These are phyloP conservation scores for Pagrus major DNA, from an alignment of 2,113 vertebrate species.

Conservation along the genomic window DNA sequence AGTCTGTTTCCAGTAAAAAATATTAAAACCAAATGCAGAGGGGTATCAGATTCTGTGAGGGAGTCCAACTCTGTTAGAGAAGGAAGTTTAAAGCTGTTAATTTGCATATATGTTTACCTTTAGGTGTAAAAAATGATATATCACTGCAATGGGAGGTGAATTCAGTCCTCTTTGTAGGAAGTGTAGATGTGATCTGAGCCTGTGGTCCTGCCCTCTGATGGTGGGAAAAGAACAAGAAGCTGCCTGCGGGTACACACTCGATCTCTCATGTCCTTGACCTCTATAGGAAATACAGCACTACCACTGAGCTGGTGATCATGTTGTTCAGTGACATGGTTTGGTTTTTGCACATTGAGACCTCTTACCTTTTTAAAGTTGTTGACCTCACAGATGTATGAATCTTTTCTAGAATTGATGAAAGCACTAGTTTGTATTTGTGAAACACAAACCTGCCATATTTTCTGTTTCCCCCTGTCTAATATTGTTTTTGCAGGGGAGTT, in stretches of 20 bases:
- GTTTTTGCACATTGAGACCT: background rate
- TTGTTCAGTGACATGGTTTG: background rate
- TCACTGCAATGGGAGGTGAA: too few relatives aligned
- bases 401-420: background rate
- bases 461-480: background rate
- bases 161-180: background rate
- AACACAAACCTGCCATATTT: too few relatives aligned
- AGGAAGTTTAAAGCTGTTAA: too few relatives aligned
- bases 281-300: background rate
- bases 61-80: too few relatives aligned
- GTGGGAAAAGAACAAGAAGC: background rate
- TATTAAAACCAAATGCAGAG: too few relatives aligned
- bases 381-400: background rate
- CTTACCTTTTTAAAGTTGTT: background rate
- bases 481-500: background rate
- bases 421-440: background rate
- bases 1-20: too few relatives aligned
- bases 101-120: too few relatives aligned
- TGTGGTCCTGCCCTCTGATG: background rate
- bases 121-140: too few relatives aligned
- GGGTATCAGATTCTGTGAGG: too few relatives aligned
- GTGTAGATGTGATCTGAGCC: background rate
- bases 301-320: background rate
- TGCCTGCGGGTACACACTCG: background rate
- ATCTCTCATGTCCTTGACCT: constrained; percentile 1